Evolutionary conservation across 2,888 invertebrate species (phyloP).

Genomic region (Clistopyga incitator): DNA sequence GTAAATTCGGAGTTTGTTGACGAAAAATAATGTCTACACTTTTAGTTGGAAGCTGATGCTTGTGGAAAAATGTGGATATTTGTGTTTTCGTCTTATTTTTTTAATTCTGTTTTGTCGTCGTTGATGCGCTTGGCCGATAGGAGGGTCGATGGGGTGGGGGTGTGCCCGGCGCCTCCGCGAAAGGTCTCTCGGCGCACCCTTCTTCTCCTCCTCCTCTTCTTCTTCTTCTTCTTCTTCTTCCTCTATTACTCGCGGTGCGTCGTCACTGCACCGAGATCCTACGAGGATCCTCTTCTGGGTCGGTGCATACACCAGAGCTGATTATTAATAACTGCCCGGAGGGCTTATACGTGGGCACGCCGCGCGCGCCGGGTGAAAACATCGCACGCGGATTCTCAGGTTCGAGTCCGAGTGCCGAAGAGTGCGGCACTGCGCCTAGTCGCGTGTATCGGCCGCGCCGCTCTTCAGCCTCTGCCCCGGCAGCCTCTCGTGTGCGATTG

Average conservation of each 20-base stretch:
- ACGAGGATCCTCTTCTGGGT: conserved; percentile 72
- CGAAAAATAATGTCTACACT: too few species aligned
- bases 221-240: conserved; percentile 59
- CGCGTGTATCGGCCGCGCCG: conserved; percentile 49
- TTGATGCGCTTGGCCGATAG: not conserved
- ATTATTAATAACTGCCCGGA: conserved; percentile 73
- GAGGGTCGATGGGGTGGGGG: conserved; percentile 17
- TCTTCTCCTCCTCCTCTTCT: conserved; percentile 65
- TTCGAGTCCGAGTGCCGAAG: conserved; percentile 42
- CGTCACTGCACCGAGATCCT: conserved; percentile 58
- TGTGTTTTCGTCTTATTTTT: not conserved
- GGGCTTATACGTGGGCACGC: conserved; percentile 72
- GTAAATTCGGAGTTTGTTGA: too few species aligned
- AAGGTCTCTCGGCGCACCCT: conserved; percentile 59
- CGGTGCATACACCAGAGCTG: conserved; percentile 67
- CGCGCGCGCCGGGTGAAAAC: conserved; percentile 50
- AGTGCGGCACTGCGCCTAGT: conserved; percentile 58
- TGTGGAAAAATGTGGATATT: not conserved
- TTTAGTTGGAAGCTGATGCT: too few species aligned
- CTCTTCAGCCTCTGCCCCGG: conserved; percentile 38
- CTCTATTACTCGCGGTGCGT: conserved; percentile 49
- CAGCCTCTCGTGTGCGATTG: conserved; percentile 59
- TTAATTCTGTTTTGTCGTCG: not conserved
- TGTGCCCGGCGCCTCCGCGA: conserved; percentile 63
- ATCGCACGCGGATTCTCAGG: conserved; percentile 65